These are phyloP conservation scores for Synodontis membranacea DNA, from an alignment of 2,113 vertebrate species.

Conservation along the genomic window DNA sequence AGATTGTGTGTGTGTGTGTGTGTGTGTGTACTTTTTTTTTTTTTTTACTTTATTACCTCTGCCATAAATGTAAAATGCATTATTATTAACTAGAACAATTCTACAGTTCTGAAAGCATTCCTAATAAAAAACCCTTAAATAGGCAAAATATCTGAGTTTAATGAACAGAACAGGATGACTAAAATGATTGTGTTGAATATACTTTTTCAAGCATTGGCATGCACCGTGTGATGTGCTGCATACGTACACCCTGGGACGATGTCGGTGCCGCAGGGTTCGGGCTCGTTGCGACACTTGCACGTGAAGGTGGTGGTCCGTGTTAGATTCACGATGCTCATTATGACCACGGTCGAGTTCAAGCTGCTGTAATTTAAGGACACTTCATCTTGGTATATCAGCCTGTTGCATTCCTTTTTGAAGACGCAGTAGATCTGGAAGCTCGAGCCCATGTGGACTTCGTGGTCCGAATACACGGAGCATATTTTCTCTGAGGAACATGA, in stretches of 20 bases:
- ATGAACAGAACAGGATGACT: not conserved
- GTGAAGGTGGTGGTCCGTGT: conserved; percentile 58
- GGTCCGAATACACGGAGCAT: conserved; percentile 62
- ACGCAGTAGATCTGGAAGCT: conserved; percentile 68
- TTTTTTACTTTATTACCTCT: too few species aligned
- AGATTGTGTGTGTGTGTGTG: too few species aligned
- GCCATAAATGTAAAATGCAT: too few species aligned
- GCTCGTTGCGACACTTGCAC: conserved; percentile 54
- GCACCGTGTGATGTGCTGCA: not conserved
- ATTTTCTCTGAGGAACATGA: conserved; percentile 35
- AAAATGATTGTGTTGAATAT: not conserved
- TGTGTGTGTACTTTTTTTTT: too few species aligned
- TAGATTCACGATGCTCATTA: conserved; percentile 60
- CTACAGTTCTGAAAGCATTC: not conserved
- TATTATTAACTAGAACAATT: not conserved
- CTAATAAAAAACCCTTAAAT: not conserved
- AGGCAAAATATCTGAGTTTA: not conserved
- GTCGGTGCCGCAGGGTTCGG: conserved; percentile 71
- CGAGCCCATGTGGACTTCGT: conserved; percentile 58
- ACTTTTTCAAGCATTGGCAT: not conserved
- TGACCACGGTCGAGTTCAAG: not conserved
- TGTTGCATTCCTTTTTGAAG: conserved; percentile 54
- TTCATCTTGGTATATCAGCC: conserved; percentile 19
- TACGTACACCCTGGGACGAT: conserved; percentile 71
- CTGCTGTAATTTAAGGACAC: not conserved